Evolutionary conservation across 2,113 vertebrate genomes (phyloP), one percentile per base, ranked within the genome.

Genomic region (Lampris incognitus): DNA sequence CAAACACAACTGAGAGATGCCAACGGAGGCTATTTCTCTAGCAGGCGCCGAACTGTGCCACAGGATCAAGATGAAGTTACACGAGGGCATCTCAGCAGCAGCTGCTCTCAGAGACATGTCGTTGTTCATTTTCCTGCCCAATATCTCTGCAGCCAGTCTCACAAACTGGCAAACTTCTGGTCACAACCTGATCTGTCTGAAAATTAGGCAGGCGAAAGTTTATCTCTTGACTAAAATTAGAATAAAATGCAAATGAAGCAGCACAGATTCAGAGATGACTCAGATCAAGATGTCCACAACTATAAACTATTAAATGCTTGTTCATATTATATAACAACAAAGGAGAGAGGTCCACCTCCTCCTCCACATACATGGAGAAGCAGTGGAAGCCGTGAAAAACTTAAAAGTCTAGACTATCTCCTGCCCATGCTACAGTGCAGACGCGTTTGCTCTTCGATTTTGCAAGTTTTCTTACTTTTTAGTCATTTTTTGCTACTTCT

Each of bases 1-100:
- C 10, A 54, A 1, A 11, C 51, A 54, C 51, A 54, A 13, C 51
- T 13, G 51, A 13, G 8, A 51, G 4, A 48, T 58, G 11, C 39
- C 78, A 67, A 44, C 24, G 9, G 52, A 61, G 68, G 5, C 55
- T 50, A 68, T 58, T 39, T 73, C 39, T 76, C 36, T 58, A 37
- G 10, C 55, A 61, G 41, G 39, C 37, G 11, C 13, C 40, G 37
- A 78, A 46, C 13, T 39, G 64, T 52, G 41, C 54, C 36, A 55
- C 6, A 41, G 46, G 2, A 63, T 10, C 10, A 24, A 44, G 46
- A 24, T 24, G 24, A 24, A 24, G 24, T 24, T 24, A 55, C 52
- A 60, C 7, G 44, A 46, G 44, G 44, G 44, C 24, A 24, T 24
- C 24, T 24, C 24, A 24, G 24, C 24, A 24, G 24, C 24, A 24